A percentile compares a stretch with the other conserved stretches of the same genome.
Conservation (phyloP, 2,888 invertebrate genomes). For the Plebejus anna region DNA sequence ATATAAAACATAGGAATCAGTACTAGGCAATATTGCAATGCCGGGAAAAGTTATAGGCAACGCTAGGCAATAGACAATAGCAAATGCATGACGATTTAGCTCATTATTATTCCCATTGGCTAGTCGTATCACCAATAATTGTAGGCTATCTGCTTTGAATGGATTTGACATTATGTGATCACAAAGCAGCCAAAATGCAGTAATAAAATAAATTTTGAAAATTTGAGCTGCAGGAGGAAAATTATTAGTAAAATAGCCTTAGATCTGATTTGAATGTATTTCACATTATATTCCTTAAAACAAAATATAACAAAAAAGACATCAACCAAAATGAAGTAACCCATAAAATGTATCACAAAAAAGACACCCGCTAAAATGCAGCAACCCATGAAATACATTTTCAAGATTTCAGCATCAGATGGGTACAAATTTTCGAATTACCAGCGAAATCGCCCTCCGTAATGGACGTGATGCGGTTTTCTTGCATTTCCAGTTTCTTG, state of each 20-base stretch:
- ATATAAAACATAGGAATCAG: background rate
- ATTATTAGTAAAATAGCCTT: background rate
- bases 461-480: constrained; percentile 88
- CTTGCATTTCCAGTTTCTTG: constrained; percentile 93
- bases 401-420: background rate
- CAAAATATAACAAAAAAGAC: background rate
- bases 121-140: too few relatives aligned
- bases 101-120: too few relatives aligned
- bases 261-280: background rate
- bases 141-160: background rate
- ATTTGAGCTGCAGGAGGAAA: too few relatives aligned
- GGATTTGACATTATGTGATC: too few relatives aligned
- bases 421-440: constrained; percentile 46
- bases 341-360: background rate
- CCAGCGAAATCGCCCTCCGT: constrained; percentile 93
- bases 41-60: too few relatives aligned
- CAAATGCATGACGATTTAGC: too few relatives aligned
- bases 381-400: background rate
- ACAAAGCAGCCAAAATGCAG: too few relatives aligned
- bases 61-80: too few relatives aligned
- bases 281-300: background rate
- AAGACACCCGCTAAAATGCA: background rate
- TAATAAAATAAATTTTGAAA: too few relatives aligned
- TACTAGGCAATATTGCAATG: too few relatives aligned
- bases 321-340: background rate